These are phyloP conservation scores for Nothoprocta pentlandii DNA, from an alignment of 2,113 vertebrate genomes.

Conservation along the genomic window DNA sequence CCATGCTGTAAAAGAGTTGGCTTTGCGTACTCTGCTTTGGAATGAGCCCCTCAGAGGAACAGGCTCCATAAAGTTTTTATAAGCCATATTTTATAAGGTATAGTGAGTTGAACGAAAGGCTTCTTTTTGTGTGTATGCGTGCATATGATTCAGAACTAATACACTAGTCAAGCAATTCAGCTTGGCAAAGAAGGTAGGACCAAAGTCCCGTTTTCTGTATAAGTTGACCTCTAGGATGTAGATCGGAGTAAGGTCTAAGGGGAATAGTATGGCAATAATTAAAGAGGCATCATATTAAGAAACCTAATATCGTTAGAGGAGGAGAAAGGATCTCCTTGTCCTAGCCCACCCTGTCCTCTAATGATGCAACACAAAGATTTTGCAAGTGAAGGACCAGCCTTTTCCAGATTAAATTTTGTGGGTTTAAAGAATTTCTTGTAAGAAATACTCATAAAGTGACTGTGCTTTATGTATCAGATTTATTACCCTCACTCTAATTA, in stretches of 20 bases:
- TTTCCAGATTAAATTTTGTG: not conserved
- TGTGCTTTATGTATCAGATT: not conserved
- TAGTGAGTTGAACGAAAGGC: conserved; percentile 50
- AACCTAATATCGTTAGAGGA: no score
- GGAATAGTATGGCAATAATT: not conserved
- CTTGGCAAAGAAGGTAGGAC: not conserved
- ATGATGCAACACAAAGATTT: not conserved
- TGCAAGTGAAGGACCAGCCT: not conserved
- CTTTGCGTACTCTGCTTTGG: conserved; percentile 40
- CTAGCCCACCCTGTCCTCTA: not conserved
- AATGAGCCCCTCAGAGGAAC: conserved; percentile 72
- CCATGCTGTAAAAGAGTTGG: conserved; percentile 38
- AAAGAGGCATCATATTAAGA: not conserved
- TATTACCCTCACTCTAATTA: not conserved
- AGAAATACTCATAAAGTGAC: not conserved
- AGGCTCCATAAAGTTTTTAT: conserved; percentile 78
- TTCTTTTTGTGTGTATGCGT: not conserved
- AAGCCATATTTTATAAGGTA: conserved; percentile 75
- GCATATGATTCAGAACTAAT: not conserved
- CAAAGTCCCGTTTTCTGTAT: not conserved
- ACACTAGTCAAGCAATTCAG: not conserved
- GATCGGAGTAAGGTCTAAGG: not conserved
- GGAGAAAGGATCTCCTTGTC: not conserved
- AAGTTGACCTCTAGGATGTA: not conserved
- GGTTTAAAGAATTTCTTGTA: not conserved